These are phyloP conservation scores for Dendrolimus punctatus DNA, from an alignment of 1,140 invertebrate genomes.

Conservation along the genomic window DNA sequence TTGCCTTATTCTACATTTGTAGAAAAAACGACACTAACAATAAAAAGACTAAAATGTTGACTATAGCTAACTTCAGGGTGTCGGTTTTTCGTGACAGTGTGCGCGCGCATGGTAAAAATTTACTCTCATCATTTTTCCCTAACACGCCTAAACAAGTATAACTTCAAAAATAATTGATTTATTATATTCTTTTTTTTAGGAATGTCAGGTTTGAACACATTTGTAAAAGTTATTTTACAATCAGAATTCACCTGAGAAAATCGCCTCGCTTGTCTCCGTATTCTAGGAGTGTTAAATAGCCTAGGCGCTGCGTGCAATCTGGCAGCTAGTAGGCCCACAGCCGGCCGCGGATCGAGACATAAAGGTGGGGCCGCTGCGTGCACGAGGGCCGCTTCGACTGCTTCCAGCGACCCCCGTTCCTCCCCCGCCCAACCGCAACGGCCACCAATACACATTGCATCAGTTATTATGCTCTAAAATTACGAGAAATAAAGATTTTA, in stretches of 20 bases:
- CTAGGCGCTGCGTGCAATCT: conserved; percentile 82
- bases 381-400: conserved; percentile 86
- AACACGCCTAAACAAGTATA: too few species aligned
- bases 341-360: conserved; percentile 89
- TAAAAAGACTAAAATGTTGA: too few species aligned
- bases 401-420: conserved; percentile 84
- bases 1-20: too few species aligned
- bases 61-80: too few species aligned
- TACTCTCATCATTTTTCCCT: too few species aligned
- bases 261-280: conserved; percentile 82
- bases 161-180: too few species aligned
- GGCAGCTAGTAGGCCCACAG: conserved; percentile 82
- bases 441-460: conserved; percentile 79
- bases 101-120: too few species aligned
- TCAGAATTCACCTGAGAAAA: conserved; percentile 76
- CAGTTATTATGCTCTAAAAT: conserved; percentile 80
- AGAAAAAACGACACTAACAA: too few species aligned
- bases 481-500: too few species aligned
- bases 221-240: too few species aligned
- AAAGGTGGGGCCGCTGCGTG: conserved; percentile 87
- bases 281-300: conserved; percentile 81
- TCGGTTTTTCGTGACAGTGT: too few species aligned
- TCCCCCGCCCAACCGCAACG: conserved; percentile 83
- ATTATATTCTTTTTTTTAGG: background rate
- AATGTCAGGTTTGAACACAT: background rate